phyloP scores from a whole-genome alignment of 1,140 invertebrate species.

The Atta cephalotes region DNA sequence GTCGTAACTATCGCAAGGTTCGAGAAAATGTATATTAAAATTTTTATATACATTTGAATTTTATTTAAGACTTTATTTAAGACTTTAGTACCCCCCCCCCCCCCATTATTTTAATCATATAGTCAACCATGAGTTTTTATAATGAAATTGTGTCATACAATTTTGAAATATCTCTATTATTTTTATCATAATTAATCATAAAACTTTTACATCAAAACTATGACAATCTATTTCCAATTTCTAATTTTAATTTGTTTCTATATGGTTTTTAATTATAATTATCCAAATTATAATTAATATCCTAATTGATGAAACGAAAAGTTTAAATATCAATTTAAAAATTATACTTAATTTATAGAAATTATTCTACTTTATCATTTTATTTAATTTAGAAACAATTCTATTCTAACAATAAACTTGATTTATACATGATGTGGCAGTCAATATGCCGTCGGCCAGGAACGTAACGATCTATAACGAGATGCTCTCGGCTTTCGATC shows the following conservation, averaged over 20 bases:
- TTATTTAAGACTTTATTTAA: background rate
- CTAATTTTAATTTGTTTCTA: background rate
- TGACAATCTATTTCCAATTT: background rate
- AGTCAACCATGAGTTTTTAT: background rate
- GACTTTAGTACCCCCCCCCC: background rate
- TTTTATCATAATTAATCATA: background rate
- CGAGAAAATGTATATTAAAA: background rate
- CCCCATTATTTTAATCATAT: background rate
- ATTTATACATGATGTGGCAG: background rate
- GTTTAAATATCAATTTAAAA: background rate
- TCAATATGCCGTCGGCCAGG: background rate
- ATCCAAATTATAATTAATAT: too few species aligned
- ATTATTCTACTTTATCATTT: background rate
- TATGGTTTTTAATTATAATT: background rate
- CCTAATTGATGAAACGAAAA: too few species aligned
- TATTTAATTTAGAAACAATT: too few species aligned
- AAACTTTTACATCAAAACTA: background rate
- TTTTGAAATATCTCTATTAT: background rate
- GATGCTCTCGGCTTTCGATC: background rate
- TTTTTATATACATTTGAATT: slow-evolving; percentile 17
- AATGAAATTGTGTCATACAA: background rate
- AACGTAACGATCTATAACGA: slow-evolving; percentile 20
- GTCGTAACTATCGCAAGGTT: background rate
- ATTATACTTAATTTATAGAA: background rate
- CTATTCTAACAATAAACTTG: background rate